Evolutionary conservation across 2,888 invertebrate species (phyloP).

Genomic region (Orthosia gracilis): DNA sequence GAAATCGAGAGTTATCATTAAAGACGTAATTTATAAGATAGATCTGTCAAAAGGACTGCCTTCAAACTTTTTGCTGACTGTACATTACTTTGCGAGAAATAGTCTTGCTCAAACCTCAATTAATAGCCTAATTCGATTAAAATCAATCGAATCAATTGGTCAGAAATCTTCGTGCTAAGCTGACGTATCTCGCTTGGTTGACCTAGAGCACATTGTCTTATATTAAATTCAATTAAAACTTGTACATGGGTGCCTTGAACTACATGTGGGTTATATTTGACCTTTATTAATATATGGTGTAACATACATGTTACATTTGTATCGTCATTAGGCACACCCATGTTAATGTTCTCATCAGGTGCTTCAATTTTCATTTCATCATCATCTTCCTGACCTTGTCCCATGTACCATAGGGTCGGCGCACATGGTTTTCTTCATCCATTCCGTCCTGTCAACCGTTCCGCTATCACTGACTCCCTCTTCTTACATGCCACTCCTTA

Average conservation of each 20-base stretch:
- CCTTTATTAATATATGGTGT: conserved; percentile 47
- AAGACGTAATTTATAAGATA: too few relatives aligned
- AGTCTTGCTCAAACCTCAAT: not conserved
- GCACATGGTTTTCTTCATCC: too few relatives aligned
- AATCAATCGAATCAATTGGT: conserved; percentile 33
- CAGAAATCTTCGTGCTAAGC: conserved; percentile 47
- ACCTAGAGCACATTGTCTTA: conserved; percentile 61
- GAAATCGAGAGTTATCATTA: not conserved
- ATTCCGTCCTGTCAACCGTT: too few relatives aligned
- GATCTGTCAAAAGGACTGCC: not conserved
- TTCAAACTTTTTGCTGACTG: not conserved
- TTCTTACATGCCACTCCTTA: too few relatives aligned
- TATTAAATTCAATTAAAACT: conserved; percentile 60
- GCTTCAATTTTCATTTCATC: not conserved
- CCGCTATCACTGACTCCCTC: too few relatives aligned
- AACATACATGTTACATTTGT: conserved; percentile 5
- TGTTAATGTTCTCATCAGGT: not conserved
- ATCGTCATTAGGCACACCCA: conserved; percentile 9
- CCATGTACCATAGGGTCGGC: too few relatives aligned
- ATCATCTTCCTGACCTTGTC: too few relatives aligned
- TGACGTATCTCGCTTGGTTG: conserved; percentile 37
- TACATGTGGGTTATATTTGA: conserved; percentile 57
- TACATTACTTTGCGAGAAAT: conserved; percentile 1
- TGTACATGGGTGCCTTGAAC: conserved; percentile 63
- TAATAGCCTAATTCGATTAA: conserved; percentile 16